These are phyloP conservation scores for Harlomillsia oculata DNA, from an alignment of 1,140 invertebrate genomes.

Conservation along the genomic window DNA sequence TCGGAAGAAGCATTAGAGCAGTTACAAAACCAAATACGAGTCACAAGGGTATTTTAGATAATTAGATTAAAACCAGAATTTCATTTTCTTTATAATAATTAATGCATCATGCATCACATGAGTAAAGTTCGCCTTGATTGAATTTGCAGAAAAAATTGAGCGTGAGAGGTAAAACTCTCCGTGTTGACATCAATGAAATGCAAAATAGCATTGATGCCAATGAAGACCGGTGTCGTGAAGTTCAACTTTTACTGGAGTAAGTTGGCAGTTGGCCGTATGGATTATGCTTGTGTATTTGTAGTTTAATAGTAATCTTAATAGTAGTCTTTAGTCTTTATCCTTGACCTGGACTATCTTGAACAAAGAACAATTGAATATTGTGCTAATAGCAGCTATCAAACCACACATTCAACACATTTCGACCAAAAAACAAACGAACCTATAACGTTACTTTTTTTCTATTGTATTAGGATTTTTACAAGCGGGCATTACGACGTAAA, in stretches of 20 bases:
- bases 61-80: neutral
- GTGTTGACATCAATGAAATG: conserved; percentile 21
- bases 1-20: conserved; percentile 29
- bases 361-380: too few species aligned
- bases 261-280: neutral
- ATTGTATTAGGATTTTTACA: conserved; percentile 28
- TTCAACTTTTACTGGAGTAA: conserved; percentile 19
- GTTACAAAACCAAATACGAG: conserved; percentile 21
- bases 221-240: conserved; percentile 10
- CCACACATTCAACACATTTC: too few species aligned
- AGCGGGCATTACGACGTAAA: conserved; percentile 33
- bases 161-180: too few species aligned
- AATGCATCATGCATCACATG: neutral
- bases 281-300: neutral
- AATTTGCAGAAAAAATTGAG: too few species aligned
- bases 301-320: too few species aligned
- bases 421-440: too few species aligned
- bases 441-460: too few species aligned
- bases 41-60: conserved; percentile 16
- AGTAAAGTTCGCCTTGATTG: too few species aligned
- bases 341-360: too few species aligned
- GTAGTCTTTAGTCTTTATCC: too few species aligned
- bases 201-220: conserved; percentile 20
- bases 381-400: too few species aligned
- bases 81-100: neutral